A percentile compares a stretch with the other conserved stretches of the same genome.
These are phyloP conservation scores for Panzeria rudis DNA, from an alignment of 2,888 invertebrate genomes.

Conservation along the genomic window DNA sequence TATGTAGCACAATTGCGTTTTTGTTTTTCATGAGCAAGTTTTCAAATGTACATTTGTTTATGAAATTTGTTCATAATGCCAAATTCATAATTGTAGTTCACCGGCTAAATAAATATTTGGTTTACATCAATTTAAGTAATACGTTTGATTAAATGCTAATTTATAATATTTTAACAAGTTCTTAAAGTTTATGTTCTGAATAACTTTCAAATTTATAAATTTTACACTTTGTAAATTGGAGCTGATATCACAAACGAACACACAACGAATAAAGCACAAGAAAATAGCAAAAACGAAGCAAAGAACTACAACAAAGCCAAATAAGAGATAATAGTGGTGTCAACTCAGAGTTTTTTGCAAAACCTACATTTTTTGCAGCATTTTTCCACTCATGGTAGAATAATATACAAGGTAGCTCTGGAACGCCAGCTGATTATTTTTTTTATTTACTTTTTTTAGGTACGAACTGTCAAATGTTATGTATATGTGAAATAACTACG, in stretches of 20 bases:
- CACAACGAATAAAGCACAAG: neutral
- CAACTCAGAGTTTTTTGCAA: neutral
- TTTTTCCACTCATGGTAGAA: too few relatives aligned
- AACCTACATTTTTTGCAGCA: too few relatives aligned
- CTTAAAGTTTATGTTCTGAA: neutral
- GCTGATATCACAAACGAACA: constrained; percentile 25
- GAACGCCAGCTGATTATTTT: too few relatives aligned
- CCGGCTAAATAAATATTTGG: neutral
- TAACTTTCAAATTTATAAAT: constrained; percentile 4
- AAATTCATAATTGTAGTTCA: neutral
- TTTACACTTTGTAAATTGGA: constrained; percentile 33
- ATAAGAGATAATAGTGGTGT: neutral
- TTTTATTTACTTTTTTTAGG: too few relatives aligned
- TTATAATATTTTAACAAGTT: neutral
- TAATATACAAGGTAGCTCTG: too few relatives aligned
- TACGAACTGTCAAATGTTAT: too few relatives aligned
- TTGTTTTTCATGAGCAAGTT: constrained; percentile 10
- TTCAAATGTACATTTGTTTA: neutral
- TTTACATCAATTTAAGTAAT: neutral
- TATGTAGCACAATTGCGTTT: constrained; percentile 25
- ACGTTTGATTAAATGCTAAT: neutral
- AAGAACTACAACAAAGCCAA: constrained; percentile 35
- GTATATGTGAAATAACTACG: too few relatives aligned
- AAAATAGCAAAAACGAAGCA: neutral
- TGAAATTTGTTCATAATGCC: neutral